Percentiles rank a stretch among this genome's conserved stretches.
These are phyloP conservation scores for Neotragus pygmaeus DNA, from an alignment of 2,113 vertebrate genomes.

Conservation along the genomic window DNA sequence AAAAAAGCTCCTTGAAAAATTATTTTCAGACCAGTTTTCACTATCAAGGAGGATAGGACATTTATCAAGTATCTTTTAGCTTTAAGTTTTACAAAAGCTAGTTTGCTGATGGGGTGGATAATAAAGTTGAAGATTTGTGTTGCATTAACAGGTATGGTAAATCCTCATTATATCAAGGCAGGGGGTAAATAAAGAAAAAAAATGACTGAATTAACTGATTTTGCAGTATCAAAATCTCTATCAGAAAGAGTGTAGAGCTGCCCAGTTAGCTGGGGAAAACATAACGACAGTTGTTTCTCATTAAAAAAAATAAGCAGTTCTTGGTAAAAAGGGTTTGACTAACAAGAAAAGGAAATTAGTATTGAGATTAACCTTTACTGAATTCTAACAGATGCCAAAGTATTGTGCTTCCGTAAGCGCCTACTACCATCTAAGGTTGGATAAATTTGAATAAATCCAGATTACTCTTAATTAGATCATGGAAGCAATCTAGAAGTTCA, in stretches of 20 bases:
- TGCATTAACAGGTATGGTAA: conserved; percentile 50
- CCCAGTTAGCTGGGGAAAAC: neutral
- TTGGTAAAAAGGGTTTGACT: neutral
- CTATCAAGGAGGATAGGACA: conserved; percentile 40
- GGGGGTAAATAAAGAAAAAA: conserved; percentile 36
- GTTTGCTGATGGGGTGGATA: conserved; percentile 55
- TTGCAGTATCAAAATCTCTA: conserved; percentile 53
- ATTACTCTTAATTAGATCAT: neutral
- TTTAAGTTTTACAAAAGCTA: conserved; percentile 67
- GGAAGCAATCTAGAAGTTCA: neutral
- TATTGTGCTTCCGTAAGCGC: neutral
- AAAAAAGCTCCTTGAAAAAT: conserved; percentile 67
- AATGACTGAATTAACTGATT: conserved; percentile 45
- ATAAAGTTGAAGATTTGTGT: conserved; percentile 65
- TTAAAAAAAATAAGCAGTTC: neutral
- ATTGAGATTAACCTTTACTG: neutral
- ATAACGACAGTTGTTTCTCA: neutral
- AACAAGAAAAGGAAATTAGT: neutral
- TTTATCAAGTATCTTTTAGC: conserved; percentile 68
- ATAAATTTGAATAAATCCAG: neutral
- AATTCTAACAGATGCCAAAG: neutral
- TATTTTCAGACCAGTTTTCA: conserved; percentile 62
- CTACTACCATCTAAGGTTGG: neutral
- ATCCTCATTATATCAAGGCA: conserved; percentile 54
- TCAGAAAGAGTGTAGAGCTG: neutral